phyloP scores from a whole-genome alignment of 2,113 vertebrate species.

The Zapus hudsonius region DNA sequence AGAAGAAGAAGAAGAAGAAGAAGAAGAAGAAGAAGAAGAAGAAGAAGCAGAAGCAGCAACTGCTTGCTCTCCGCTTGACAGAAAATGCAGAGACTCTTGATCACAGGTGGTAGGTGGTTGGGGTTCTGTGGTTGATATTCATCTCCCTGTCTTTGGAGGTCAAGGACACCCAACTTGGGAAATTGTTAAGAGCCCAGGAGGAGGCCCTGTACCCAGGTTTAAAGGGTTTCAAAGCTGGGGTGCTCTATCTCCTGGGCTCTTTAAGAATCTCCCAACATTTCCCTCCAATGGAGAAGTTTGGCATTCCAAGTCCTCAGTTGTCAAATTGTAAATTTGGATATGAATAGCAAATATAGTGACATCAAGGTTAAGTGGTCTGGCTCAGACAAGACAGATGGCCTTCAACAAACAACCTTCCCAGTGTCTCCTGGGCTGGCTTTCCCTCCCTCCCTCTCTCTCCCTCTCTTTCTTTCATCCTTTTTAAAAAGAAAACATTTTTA shows the following conservation, averaged over 20 bases:
- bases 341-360: conserved; percentile 81
- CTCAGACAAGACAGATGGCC: conserved; percentile 83
- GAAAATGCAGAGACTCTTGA: neutral
- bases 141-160: neutral
- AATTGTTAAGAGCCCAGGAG: neutral
- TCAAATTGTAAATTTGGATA: conserved; percentile 77
- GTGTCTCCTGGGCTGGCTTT: conserved; percentile 75
- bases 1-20: too few relatives aligned
- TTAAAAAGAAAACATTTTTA: conserved; percentile 80
- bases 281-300: neutral
- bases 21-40: too few relatives aligned
- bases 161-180: neutral
- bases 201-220: neutral
- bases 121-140: neutral
- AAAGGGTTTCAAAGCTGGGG: neutral
- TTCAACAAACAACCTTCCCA: conserved; percentile 73
- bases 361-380: conserved; percentile 85
- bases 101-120: fast-evolving
- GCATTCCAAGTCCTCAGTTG: conserved; percentile 41
- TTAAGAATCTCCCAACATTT: neutral
- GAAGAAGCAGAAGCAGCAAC: too few relatives aligned
- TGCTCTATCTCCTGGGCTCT: neutral
- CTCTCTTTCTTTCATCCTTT: neutral
- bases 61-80: neutral
- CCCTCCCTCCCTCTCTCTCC: conserved; percentile 61